These are phyloP conservation scores for Rhingia campestris DNA, from an alignment of 2,888 invertebrate genomes.

Conservation along the genomic window DNA sequence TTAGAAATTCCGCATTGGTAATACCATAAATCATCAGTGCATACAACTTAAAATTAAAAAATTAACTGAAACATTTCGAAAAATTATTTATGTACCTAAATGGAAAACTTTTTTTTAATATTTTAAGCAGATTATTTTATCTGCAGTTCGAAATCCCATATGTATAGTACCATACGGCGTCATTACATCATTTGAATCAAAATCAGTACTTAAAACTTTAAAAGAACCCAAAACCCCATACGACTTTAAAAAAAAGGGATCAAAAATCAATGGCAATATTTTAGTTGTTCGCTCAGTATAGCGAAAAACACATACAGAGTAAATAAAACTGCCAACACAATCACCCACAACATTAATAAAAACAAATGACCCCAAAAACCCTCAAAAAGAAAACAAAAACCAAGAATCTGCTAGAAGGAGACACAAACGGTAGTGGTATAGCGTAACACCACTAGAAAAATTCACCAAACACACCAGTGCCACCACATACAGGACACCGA, in stretches of 20 bases:
- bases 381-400: slow-evolving; percentile 47
- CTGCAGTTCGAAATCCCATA: no score
- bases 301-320: slow-evolving; percentile 32
- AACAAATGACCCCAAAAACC: slow-evolving; percentile 73
- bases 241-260: not conserved
- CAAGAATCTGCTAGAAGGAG: slow-evolving; percentile 30
- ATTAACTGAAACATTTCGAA: no score
- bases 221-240: not conserved
- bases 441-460: slow-evolving; percentile 54
- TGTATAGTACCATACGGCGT: no score
- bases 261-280: slow-evolving; percentile 36
- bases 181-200: no score
- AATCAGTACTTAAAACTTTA: not conserved
- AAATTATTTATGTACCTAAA: no score
- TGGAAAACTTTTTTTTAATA: no score
- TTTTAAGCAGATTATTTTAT: no score
- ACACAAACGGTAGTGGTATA: slow-evolving; percentile 17
- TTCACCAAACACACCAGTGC: slow-evolving; percentile 69
- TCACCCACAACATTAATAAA: slow-evolving; percentile 73
- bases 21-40: no score
- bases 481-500: slow-evolving; percentile 41
- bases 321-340: slow-evolving; percentile 74
- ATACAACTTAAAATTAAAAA: no score
- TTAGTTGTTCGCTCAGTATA: slow-evolving; percentile 17
- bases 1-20: no score